These are phyloP conservation scores for cattle (Bos taurus) DNA, from an alignment of 2,113 vertebrate genomes.

Conservation along the genomic window DNA sequence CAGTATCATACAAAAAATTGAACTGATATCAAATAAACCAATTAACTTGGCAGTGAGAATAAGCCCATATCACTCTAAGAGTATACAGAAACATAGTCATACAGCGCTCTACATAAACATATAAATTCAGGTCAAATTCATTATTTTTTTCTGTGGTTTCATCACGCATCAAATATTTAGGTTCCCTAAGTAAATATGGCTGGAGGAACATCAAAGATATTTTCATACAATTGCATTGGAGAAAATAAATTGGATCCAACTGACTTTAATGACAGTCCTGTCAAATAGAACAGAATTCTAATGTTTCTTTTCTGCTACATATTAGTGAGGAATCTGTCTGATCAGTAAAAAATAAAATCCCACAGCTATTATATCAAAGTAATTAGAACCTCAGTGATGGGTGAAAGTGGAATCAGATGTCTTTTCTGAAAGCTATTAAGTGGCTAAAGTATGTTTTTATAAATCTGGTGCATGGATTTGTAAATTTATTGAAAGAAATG, in stretches of 20 bases:
- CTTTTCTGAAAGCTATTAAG: conserved; percentile 1
- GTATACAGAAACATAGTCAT: neutral
- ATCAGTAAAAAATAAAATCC: conserved; percentile 28
- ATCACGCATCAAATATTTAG: neutral
- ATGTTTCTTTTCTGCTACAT: conserved; percentile 42
- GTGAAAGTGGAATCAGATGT: conserved; percentile 38
- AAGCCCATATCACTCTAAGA: neutral
- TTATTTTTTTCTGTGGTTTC: conserved; percentile 33
- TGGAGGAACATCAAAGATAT: conserved; percentile 34
- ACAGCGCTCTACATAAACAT: neutral
- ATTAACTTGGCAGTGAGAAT: neutral
- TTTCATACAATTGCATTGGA: conserved; percentile 39
- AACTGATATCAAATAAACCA: neutral
- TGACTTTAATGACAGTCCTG: conserved; percentile 22
- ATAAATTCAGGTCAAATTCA: neutral
- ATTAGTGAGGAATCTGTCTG: conserved; percentile 18
- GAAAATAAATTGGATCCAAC: conserved; percentile 58
- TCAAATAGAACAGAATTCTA: conserved; percentile 9
- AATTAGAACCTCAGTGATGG: conserved; percentile 30
- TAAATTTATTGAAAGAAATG: neutral
- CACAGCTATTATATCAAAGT: conserved; percentile 25
- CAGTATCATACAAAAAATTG: neutral
- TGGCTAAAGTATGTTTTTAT: conserved; percentile 15
- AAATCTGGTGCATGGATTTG: neutral
- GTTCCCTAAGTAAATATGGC: neutral